These are phyloP conservation scores for Charina bottae DNA, from an alignment of 2,113 vertebrate genomes.

Conservation along the genomic window DNA sequence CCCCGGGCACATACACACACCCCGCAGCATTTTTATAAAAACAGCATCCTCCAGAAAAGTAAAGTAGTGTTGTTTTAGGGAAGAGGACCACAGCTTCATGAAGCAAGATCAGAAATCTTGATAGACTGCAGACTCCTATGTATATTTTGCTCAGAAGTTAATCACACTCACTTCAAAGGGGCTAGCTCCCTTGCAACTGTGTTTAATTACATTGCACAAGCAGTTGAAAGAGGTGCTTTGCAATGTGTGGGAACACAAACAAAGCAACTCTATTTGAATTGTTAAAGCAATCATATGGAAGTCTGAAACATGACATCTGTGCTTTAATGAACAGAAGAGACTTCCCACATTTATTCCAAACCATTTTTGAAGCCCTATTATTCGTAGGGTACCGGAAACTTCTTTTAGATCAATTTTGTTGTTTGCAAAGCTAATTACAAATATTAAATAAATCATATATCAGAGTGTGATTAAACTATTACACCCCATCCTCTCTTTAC, in stretches of 20 bases:
- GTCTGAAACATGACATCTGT: neutral
- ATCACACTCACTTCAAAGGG: neutral
- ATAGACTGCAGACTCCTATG: neutral
- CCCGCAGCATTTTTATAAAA: neutral
- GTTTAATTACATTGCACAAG: neutral
- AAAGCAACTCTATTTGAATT: neutral
- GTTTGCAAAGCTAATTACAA: neutral
- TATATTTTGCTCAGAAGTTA: neutral
- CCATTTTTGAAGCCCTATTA: neutral
- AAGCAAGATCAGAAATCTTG: neutral
- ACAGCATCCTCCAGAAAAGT: neutral
- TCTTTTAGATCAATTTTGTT: neutral
- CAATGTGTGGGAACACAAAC: neutral
- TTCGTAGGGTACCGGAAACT: neutral
- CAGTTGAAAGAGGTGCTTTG: neutral
- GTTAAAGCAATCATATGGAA: neutral
- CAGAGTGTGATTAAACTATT: neutral
- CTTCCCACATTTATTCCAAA: neutral
- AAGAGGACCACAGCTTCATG: neutral
- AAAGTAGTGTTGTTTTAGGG: neutral
- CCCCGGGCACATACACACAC: neutral
- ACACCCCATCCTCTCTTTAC: neutral
- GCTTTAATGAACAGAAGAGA: neutral
- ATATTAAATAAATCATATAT: neutral
- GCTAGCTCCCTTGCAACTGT: neutral